Evolutionary conservation across 2,113 vertebrate genomes (phyloP).

Genomic region (Ploceus nigricollis): DNA sequence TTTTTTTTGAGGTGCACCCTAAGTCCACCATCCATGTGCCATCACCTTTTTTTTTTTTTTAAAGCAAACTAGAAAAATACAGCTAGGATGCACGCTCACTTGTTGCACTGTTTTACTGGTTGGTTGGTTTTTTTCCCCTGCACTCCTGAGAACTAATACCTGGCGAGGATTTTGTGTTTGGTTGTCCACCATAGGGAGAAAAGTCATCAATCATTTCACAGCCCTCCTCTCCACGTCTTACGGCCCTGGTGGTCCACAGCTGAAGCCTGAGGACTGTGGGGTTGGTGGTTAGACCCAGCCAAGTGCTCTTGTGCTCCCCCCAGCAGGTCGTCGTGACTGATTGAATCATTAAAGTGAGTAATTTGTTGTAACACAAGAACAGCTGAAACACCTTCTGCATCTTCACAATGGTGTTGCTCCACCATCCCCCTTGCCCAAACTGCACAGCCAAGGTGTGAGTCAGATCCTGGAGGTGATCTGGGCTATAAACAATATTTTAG

Average conservation of each 20-base stretch:
- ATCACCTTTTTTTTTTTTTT: not conserved
- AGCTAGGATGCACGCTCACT: not conserved
- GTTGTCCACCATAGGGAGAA: not conserved
- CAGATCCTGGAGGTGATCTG: not conserved
- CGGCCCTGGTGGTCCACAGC: not conserved
- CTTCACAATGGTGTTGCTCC: not conserved
- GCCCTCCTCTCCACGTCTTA: not conserved
- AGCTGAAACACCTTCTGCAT: not conserved
- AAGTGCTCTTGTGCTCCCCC: not conserved
- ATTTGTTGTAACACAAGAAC: not conserved
- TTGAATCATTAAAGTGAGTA: not conserved
- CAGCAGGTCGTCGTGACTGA: not conserved
- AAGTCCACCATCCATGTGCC: not conserved
- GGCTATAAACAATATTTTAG: not conserved
- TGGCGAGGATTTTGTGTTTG: not conserved
- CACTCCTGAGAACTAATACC: not conserved
- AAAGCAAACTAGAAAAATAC: not conserved
- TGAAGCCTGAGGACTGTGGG: not conserved
- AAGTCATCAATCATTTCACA: not conserved
- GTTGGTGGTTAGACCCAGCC: not conserved
- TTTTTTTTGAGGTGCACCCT: not conserved
- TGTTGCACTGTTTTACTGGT: not conserved
- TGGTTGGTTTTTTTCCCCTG: not conserved
- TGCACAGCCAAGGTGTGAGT: not conserved
- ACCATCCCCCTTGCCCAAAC: not conserved